phyloP scores from a whole-genome alignment of 2,888 invertebrate species.

The Sinohyriopsis cumingii region DNA sequence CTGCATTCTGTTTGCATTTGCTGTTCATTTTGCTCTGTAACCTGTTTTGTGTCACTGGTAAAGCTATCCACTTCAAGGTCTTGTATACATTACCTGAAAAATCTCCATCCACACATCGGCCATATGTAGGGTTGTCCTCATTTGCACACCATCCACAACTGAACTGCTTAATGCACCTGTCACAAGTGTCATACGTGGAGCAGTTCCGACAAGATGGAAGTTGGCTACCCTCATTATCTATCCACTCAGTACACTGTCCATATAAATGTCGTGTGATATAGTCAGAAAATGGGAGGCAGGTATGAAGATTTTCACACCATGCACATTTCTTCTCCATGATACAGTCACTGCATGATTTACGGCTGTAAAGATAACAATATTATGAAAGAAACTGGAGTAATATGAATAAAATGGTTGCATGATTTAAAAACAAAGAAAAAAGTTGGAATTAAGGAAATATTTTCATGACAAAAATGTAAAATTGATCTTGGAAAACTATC shows the following conservation, averaged over 20 bases:
- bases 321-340: constrained; percentile 91
- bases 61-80: neutral
- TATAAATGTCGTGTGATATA: constrained; percentile 95
- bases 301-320: constrained; percentile 93
- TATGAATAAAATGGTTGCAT: neutral
- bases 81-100: constrained; percentile 53
- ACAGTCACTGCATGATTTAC: constrained; percentile 75
- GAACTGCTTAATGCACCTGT: constrained; percentile 82
- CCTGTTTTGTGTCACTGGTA: neutral
- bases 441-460: neutral
- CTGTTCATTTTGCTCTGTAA: neutral
- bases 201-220: constrained; percentile 58
- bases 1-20: too few species aligned
- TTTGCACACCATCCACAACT: constrained; percentile 97
- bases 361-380: constrained; percentile 43
- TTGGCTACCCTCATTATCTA: constrained; percentile 76
- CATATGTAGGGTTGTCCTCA: constrained; percentile 88
- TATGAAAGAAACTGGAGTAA: neutral
- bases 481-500: too few species aligned
- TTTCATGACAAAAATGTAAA: neutral
- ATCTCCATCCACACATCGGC: constrained; percentile 73
- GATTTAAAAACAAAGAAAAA: neutral
- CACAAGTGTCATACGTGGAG: constrained; percentile 57
- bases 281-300: constrained; percentile 95
- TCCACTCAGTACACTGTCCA: constrained; percentile 93